phyloP scores from a whole-genome alignment of 2,113 vertebrate genomes.

The Eptesicus fuscus region DNA sequence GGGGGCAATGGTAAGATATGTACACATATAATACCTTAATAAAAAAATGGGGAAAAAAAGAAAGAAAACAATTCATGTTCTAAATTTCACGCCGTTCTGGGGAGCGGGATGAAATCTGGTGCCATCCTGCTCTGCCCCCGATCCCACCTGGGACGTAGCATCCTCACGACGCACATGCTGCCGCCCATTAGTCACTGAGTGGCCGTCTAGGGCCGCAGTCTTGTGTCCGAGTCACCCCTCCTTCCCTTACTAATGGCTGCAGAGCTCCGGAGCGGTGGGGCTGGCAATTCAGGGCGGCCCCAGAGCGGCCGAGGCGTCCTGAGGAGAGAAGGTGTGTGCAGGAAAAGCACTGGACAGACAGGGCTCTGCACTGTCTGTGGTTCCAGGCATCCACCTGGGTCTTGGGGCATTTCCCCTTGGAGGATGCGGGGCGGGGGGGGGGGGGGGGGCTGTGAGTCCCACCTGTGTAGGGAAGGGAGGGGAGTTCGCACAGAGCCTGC shows the following conservation, averaged over 20 bases:
- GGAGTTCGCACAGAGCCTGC: not conserved
- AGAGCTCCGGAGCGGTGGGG: not conserved
- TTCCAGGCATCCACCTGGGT: not conserved
- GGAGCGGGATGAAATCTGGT: not conserved
- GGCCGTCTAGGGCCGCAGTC: not conserved
- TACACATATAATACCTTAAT: too few species aligned
- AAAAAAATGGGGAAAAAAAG: too few species aligned
- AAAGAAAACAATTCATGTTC: not conserved
- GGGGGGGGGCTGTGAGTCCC: not conserved
- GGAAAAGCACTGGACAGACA: not conserved
- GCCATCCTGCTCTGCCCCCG: not conserved
- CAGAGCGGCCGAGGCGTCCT: not conserved
- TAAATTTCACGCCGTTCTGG: not conserved
- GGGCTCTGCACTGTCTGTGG: not conserved
- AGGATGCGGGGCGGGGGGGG: too few species aligned
- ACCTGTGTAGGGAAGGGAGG: not conserved
- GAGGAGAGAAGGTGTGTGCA: not conserved
- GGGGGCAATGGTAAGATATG: too few species aligned
- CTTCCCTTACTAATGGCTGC: too few species aligned
- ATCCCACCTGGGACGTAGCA: not conserved
- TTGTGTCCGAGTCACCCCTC: not conserved
- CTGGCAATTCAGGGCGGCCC: too few species aligned
- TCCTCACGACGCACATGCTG: not conserved
- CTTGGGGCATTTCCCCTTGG: not conserved
- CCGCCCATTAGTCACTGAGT: not conserved